These are phyloP conservation scores for Aegithalos caudatus DNA, from an alignment of 2,113 vertebrate species.

Conservation along the genomic window DNA sequence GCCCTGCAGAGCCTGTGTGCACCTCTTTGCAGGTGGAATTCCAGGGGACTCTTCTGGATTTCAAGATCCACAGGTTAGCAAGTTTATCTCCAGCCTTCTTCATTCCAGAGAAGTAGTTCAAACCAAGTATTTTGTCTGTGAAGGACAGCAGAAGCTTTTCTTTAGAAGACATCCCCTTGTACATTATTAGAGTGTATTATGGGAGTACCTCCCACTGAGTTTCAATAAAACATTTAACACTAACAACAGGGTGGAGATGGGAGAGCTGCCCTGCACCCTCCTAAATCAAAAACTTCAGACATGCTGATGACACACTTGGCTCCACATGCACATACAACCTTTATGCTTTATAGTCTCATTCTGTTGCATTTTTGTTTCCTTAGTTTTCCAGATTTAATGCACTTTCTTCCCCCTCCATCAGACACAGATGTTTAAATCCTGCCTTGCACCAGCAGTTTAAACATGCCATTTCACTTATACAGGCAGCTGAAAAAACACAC, in stretches of 20 bases:
- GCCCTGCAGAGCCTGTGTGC: not conserved
- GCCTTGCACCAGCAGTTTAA: not conserved
- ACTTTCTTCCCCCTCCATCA: accelerated
- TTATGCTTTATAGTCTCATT: not conserved
- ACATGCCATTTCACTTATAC: not conserved
- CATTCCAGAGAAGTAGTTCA: not conserved
- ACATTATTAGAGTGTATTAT: not conserved
- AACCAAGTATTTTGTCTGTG: accelerated
- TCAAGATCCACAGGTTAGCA: not conserved
- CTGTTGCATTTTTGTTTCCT: not conserved
- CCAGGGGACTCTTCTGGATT: not conserved
- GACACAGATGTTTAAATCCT: not conserved
- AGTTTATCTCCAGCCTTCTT: not conserved
- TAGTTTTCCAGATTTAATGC: not conserved
- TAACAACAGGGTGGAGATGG: not conserved
- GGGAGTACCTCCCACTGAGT: not conserved
- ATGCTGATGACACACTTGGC: not conserved
- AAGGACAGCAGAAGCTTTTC: not conserved
- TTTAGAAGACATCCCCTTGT: not conserved
- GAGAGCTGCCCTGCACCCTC: not conserved
- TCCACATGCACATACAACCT: accelerated
- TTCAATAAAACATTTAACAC: not conserved
- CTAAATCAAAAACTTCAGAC: not conserved
- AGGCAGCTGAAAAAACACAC: not conserved
- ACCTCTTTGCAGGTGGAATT: not conserved